Evolutionary conservation across 1,140 invertebrate genomes (phyloP).

Genomic region (Watersipora subatra): DNA sequence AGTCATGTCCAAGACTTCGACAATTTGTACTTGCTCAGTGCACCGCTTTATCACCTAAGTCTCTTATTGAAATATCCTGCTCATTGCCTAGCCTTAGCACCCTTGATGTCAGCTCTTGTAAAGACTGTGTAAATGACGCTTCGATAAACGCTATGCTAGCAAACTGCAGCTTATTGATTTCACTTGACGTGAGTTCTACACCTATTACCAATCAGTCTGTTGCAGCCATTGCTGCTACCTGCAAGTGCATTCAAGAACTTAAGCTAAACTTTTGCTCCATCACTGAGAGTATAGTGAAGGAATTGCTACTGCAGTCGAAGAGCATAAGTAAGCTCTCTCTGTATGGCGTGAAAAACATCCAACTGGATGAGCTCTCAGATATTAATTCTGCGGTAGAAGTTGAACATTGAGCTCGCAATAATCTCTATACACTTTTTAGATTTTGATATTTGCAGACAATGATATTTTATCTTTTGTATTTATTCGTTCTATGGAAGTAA

Average conservation of each 20-base stretch:
- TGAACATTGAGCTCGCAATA: too few species aligned
- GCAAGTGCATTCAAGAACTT: neutral
- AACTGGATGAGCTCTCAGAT: neutral
- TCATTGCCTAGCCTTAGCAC: neutral
- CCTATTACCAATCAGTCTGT: neutral
- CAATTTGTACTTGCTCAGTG: neutral
- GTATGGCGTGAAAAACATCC: neutral
- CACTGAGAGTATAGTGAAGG: neutral
- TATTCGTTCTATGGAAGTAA: too few species aligned
- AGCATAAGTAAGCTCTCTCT: neutral
- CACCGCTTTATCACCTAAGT: neutral
- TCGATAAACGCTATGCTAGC: neutral
- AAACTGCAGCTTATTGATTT: neutral
- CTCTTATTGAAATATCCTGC: neutral
- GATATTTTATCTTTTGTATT: too few species aligned
- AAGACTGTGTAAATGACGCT: neutral
- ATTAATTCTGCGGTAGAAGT: neutral
- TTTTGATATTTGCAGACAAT: too few species aligned
- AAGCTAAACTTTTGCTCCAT: slow-evolving; percentile 2
- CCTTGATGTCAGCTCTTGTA: neutral
- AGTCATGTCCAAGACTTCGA: neutral
- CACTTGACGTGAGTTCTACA: neutral
- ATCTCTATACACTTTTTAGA: too few species aligned
- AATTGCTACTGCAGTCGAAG: neutral
- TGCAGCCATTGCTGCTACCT: neutral